Evolutionary conservation across 92 coral and sea anemone species (phyloP), one percentile per base, ranked within the genome.

Genomic region (Porites divaricata): DNA sequence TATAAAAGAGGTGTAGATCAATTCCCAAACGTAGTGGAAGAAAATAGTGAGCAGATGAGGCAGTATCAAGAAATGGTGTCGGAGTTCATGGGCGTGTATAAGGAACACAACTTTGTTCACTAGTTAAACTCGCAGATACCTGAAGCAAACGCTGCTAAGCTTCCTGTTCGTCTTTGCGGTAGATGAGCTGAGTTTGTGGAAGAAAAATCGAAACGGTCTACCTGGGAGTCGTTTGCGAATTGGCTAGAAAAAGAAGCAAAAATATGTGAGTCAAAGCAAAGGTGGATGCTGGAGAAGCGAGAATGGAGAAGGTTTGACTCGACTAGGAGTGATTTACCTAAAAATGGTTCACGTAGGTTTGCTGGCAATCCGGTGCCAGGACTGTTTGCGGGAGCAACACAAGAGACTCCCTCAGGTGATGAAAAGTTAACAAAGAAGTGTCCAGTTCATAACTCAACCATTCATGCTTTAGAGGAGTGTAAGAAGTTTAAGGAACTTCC

Each of bases 61-160:
- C 68, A 77, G 72, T 77, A 77, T 77, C 81, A 77, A 66, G 77
- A 82, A 66, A 35, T 70, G 2, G 70, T 82, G 26, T 82, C 86
- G 2, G 58, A 82, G 58, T 57, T 82, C 11, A 65, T 72, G 54
- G 78, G 79, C 63, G 23, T 82, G 15, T 70, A 53, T 54, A 70
- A 56, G 56, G 86, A 26, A 26, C 28, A 26, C 28, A 26, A 1
- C 28, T 26, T 26, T 26, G 28, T 26, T 26, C 28, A 26, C 2
- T 1, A 26, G 2, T 26, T 26, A 26, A 26, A 26, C 28, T 26
- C 28, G 2, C 28, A 26, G 28, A 26, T 26, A 26, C 28, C 28
- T 26, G 28, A 26, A 26, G 28, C 28, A 26, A 26, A 26, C 28
- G 28, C n/a, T 26, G 28, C 28, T 26, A 26, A 26, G 28, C 28